Conservation (phyloP, 1,140 invertebrate species). For the Colletes latitarsis region DNA sequence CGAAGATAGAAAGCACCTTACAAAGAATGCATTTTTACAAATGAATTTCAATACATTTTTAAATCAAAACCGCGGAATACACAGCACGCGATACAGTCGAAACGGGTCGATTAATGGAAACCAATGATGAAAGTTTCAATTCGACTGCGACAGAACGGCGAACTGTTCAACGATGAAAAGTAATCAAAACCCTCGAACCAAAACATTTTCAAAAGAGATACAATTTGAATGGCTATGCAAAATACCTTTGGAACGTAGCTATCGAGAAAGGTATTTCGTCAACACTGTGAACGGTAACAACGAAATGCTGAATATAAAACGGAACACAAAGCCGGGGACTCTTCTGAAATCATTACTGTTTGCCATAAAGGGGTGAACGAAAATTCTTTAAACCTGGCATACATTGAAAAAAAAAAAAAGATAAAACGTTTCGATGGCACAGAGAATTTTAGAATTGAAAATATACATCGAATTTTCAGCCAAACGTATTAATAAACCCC, state of each 20-base stretch:
- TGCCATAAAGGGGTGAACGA: neutral
- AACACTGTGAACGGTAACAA: neutral
- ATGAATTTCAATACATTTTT: neutral
- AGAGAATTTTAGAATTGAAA: too few relatives aligned
- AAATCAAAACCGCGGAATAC: neutral
- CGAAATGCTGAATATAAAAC: too few relatives aligned
- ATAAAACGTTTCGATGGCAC: too few relatives aligned
- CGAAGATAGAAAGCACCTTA: neutral
- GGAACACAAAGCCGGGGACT: neutral
- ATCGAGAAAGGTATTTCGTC: neutral
- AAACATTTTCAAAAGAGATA: slow-evolving; percentile 2
- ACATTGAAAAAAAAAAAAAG: neutral
- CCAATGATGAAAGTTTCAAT: slow-evolving; percentile 30
- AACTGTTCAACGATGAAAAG: neutral
- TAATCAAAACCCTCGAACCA: slow-evolving; percentile 8
- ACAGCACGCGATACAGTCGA: neutral
- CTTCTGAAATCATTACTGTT: too few relatives aligned
- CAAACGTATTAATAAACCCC: too few relatives aligned
- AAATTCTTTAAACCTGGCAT: too few relatives aligned
- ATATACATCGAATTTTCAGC: too few relatives aligned
- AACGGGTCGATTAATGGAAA: slow-evolving; percentile 30
- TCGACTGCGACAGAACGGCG: neutral
- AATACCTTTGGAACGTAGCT: neutral
- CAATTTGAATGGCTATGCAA: neutral
- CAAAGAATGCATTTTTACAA: neutral